Conservation (phyloP, 2,888 invertebrate genomes). For the Parnassius smintheus region DNA sequence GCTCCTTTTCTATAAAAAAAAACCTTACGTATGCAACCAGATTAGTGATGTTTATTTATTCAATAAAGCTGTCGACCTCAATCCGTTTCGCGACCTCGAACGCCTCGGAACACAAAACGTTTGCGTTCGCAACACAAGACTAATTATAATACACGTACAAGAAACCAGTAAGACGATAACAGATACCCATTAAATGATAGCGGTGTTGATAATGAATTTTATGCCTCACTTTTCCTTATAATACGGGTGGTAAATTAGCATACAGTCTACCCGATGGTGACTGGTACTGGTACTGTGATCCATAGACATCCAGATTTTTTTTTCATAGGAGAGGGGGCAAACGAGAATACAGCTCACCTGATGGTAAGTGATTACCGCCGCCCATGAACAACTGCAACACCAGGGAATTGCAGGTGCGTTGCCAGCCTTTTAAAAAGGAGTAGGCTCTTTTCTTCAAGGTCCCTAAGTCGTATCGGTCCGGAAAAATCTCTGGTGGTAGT, state of each 20-base stretch:
- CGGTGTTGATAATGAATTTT: conserved; percentile 7
- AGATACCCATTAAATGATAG: conserved; percentile 14
- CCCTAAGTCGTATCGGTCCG: too few relatives aligned
- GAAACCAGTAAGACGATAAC: conserved; percentile 29
- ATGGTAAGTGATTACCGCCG: too few relatives aligned
- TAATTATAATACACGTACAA: conserved; percentile 35
- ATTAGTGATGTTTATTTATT: conserved; percentile 12
- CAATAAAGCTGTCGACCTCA: conserved; percentile 37
- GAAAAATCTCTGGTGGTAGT: too few relatives aligned
- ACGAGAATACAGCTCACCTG: too few relatives aligned
- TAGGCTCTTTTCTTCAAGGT: too few relatives aligned
- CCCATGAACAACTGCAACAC: too few relatives aligned
- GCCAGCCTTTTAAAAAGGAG: too few relatives aligned
- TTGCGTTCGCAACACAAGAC: conserved; percentile 53
- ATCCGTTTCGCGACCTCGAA: conserved; percentile 32
- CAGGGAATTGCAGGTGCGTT: too few relatives aligned
- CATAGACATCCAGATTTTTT: neutral
- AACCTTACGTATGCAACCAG: neutral
- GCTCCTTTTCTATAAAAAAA: too few relatives aligned
- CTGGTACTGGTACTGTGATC: too few relatives aligned
- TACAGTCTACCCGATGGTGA: too few relatives aligned
- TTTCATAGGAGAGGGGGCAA: too few relatives aligned
- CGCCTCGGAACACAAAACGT: conserved; percentile 63
- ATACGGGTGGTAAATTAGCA: neutral
- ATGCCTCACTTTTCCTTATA: neutral